A percentile compares a stretch with the other conserved stretches of the same genome.
These are phyloP conservation scores for Lucifuga dentata DNA, from an alignment of 2,113 vertebrate species.

Conservation along the genomic window DNA sequence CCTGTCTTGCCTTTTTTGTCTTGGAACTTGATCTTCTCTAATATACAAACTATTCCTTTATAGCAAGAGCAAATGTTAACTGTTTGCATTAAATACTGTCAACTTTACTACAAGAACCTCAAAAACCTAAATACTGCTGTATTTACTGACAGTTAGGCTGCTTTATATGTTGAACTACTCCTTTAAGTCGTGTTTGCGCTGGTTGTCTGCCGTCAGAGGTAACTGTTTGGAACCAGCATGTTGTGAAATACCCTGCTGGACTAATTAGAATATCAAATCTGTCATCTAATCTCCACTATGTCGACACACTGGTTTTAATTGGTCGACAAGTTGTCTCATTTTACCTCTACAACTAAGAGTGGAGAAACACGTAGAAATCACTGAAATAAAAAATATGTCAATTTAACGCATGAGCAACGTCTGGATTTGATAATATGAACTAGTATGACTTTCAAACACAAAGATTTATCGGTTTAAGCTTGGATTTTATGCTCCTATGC, in stretches of 20 bases:
- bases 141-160: background rate
- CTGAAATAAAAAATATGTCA: background rate
- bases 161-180: background rate
- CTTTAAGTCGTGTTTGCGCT: constrained; percentile 22
- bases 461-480: no score
- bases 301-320: constrained; percentile 41
- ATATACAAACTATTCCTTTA: no score
- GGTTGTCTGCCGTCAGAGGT: constrained; percentile 17
- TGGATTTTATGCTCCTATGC: no score
- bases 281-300: constrained; percentile 25
- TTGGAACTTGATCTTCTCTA: no score
- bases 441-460: no score
- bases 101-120: no score
- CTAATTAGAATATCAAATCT: constrained; percentile 59
- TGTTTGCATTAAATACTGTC: no score
- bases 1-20: no score
- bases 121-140: no score
- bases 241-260: constrained; percentile 44
- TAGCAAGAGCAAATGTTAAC: no score
- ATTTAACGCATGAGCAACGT: no score
- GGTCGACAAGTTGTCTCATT: constrained; percentile 24
- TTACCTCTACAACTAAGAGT: constrained; percentile 22
- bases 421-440: no score
- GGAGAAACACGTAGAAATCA: background rate
- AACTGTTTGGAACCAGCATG: constrained; percentile 44